These are phyloP conservation scores for Muraenolepis orangiensis DNA, from an alignment of 2,797 vertebrate species.

Conservation along the genomic window DNA sequence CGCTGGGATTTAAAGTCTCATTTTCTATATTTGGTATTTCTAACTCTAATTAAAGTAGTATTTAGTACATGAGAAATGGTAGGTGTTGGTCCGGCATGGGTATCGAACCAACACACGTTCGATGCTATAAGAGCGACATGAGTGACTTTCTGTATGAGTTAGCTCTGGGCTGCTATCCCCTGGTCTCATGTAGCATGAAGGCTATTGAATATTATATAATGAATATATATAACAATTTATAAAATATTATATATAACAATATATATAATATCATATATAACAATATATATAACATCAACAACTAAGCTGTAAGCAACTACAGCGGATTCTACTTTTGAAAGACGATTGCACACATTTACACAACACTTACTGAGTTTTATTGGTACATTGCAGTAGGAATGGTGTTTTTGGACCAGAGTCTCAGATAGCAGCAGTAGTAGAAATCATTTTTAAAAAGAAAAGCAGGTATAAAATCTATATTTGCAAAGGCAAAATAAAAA, in stretches of 20 bases:
- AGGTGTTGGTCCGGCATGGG: no score
- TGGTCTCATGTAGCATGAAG: not conserved
- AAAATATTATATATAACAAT: no score
- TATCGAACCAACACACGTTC: not conserved
- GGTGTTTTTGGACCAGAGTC: constrained; percentile 15
- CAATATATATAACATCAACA: no score
- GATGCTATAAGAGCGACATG: not conserved
- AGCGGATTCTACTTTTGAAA: not conserved
- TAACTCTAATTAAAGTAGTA: not conserved
- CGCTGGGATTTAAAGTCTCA: not conserved
- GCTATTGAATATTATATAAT: no score
- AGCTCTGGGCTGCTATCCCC: no score
- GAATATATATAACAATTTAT: no score
- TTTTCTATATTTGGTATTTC: not conserved
- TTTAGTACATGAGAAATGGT: no score
- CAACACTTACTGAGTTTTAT: constrained; percentile 40
- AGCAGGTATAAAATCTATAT: not conserved
- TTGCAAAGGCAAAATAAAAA: constrained; percentile 9
- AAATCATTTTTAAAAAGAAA: not conserved
- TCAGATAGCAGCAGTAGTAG: constrained; percentile 15
- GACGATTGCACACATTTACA: not conserved
- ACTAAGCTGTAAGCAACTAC: not conserved
- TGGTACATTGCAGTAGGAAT: constrained; percentile 19
- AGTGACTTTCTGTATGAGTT: not conserved
- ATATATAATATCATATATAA: no score